Conservation (phyloP, 2,113 vertebrate genomes). For the Paradisaea rubra region DNA sequence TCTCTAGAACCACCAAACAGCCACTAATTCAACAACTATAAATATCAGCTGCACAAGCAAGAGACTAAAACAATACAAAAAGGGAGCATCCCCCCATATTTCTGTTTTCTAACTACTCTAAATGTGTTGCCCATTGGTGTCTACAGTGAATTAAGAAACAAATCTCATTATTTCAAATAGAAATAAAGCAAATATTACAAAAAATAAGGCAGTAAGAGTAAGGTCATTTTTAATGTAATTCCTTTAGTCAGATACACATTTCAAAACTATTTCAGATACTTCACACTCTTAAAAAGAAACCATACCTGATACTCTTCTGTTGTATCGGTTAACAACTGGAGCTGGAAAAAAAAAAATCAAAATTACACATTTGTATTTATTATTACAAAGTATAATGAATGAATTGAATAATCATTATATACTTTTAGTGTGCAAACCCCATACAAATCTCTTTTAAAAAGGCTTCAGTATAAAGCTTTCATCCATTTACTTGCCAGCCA, state of each 20-base stretch:
- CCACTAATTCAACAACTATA: background rate
- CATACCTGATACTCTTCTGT: constrained; percentile 94
- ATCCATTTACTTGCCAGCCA: background rate
- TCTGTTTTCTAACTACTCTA: background rate
- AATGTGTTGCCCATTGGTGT: background rate
- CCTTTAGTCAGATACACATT: background rate
- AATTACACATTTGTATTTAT: background rate
- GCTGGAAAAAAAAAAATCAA: constrained; percentile 70
- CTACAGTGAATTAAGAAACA: background rate
- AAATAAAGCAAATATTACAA: background rate
- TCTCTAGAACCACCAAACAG: background rate
- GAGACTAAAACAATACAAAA: background rate
- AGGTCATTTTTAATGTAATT: background rate
- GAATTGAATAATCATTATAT: background rate
- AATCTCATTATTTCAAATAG: background rate
- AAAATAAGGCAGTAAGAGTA: background rate
- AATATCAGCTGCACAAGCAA: background rate
- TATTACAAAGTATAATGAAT: background rate
- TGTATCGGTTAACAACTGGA: constrained; percentile 85
- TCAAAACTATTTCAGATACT: background rate
- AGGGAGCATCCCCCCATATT: background rate
- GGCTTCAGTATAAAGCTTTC: background rate
- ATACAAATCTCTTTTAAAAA: background rate
- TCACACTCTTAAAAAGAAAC: background rate
- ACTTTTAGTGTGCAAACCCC: background rate